Evolutionary conservation across 2,888 invertebrate species (phyloP).

Genomic region (Schizaphis graminum): DNA sequence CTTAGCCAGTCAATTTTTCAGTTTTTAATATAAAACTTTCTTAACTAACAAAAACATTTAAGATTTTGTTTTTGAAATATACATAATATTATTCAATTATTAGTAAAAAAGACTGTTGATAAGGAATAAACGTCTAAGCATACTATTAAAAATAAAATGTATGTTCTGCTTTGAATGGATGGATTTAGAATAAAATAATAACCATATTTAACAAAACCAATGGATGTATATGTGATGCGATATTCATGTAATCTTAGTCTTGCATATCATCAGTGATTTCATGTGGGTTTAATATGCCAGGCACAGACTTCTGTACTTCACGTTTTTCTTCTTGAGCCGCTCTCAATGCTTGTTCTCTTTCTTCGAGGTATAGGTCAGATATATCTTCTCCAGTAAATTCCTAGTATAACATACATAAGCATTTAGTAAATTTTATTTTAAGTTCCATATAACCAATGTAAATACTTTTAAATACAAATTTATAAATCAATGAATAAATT

Average conservation of each 20-base stretch:
- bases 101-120: slow-evolving; percentile 35
- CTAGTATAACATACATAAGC: slow-evolving; percentile 73
- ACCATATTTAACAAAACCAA: slow-evolving; percentile 55
- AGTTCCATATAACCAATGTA: neutral
- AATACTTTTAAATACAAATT: neutral
- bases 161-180: slow-evolving; percentile 52
- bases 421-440: slow-evolving; percentile 16
- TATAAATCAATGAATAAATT: neutral
- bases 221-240: slow-evolving; percentile 44
- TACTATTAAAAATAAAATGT: slow-evolving; percentile 50
- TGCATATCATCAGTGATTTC: slow-evolving; percentile 88
- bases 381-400: slow-evolving; percentile 99
- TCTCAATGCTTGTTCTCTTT: slow-evolving; percentile 90
- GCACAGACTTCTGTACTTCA: slow-evolving; percentile 92
- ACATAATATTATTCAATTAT: slow-evolving; percentile 29
- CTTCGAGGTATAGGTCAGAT: slow-evolving; percentile 96
- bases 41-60: slow-evolving; percentile 39
- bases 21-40: slow-evolving; percentile 39
- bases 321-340: slow-evolving; percentile 94
- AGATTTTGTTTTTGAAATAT: slow-evolving; percentile 34
- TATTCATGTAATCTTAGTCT: slow-evolving; percentile 66
- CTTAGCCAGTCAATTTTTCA: slow-evolving; percentile 50
- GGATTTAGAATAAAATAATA: slow-evolving; percentile 59
- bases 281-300: slow-evolving; percentile 96
- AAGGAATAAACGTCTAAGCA: slow-evolving; percentile 42